Evolutionary conservation across 2,113 vertebrate species (phyloP).

Genomic region (Leptodactylus fuscus): DNA sequence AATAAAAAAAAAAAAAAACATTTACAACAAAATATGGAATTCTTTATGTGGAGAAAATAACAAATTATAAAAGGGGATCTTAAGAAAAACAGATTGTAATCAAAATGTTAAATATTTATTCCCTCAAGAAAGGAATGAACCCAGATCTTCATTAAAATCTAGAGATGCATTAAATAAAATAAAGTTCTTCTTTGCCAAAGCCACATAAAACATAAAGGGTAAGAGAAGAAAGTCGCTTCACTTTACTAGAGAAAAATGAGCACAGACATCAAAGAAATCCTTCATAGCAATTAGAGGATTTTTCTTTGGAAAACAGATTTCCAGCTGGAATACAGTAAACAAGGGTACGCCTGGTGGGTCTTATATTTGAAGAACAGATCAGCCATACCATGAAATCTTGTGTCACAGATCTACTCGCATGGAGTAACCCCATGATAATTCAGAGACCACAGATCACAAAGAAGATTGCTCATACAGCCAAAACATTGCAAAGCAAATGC

Average conservation of each 20-base stretch:
- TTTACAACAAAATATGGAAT: too few relatives aligned
- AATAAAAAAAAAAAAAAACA: constrained; percentile 15
- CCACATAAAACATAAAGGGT: constrained; percentile 49
- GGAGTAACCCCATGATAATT: too few relatives aligned
- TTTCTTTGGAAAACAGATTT: constrained; percentile 11
- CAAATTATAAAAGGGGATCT: not conserved
- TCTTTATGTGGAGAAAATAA: not conserved
- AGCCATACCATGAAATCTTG: not conserved
- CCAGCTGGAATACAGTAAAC: too few relatives aligned
- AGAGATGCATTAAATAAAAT: constrained; percentile 31
- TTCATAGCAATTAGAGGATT: constrained; percentile 8
- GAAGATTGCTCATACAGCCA: too few relatives aligned
- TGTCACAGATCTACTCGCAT: too few relatives aligned
- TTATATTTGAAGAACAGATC: not conserved
- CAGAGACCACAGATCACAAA: too few relatives aligned
- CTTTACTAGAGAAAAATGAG: constrained; percentile 25
- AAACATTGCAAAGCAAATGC: too few relatives aligned
- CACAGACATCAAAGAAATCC: constrained; percentile 42
- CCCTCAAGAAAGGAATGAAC: constrained; percentile 19
- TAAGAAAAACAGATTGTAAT: too few relatives aligned
- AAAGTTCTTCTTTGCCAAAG: constrained; percentile 25
- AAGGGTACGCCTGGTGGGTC: too few relatives aligned
- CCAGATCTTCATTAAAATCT: constrained; percentile 54
- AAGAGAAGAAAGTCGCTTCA: constrained; percentile 12
- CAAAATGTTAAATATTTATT: constrained; percentile 49